Evolutionary conservation across 2,888 invertebrate genomes (phyloP), one percentile per base, ranked within the genome.

Genomic region (Mongoloraphidia duomilia): DNA sequence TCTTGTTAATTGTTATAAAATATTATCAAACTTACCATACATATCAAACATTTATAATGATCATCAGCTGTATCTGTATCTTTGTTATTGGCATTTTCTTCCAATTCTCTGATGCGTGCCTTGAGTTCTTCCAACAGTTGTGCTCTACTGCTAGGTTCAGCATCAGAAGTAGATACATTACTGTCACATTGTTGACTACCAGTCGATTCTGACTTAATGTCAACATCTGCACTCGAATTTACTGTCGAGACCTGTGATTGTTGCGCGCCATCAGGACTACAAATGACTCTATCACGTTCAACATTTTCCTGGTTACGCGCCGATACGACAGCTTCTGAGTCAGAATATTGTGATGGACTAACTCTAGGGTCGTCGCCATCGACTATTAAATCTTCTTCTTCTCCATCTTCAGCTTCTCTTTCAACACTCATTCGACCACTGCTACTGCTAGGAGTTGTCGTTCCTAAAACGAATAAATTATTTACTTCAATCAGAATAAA

Each of bases 21-120:
- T 13, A 3, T 11, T 26, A 42, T 37, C 9, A 13, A 58, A 64
- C 71, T 71, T 70, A 82, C 82, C 79, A 82, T 76, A 68, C 83
- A 84, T 64, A 84, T 82, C 64, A 82, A 74, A 71, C 83, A 84
- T 66, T 80, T 80, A 65, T 77, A 76, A 56, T 76, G 74, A 61
- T 75, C 76, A 56, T 69, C 65, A 61, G 70, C 60, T 12, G 60
- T 60, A 43, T 58, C 60, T 49, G 66, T 65, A 57, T 71, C 71
- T 9, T 36, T 42, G 33, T 43, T 43, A 6, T 6, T 26, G 26
- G 26, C 26, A 26, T 26, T 26, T 17, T 66, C 68, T 61, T 76
- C 79, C 50, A 76, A 61, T 59, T 77, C 74, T 55, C 72, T 68
- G 52, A 77, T 73, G 58, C 73, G 68, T 57, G 68, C 70, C 56